Base-by-base conservation (phyloP, 2,888 invertebrate genomes). In the Chesias legatella region DNA sequence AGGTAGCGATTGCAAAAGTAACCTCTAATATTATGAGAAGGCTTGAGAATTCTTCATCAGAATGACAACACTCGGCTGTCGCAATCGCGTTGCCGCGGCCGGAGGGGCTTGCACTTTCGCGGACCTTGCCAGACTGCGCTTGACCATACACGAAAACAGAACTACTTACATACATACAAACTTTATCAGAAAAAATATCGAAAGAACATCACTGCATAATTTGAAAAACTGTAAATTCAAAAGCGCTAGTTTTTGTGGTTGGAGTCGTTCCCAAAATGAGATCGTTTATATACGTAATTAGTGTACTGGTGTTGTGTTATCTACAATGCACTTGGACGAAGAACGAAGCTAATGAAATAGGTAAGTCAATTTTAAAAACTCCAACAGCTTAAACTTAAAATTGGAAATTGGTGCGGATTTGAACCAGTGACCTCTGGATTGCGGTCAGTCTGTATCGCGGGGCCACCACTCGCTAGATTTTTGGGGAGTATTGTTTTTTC, bases 41-140 rank as follows among this genome's bases (percentile, higher is more conserved):
- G 50, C 39, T 56, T 56, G 38, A 48, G 37, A 54, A 40, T 49
- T 51, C 49, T 51, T 50, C 53, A 56, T 45, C 45, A 52, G 34
- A 45, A 56, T 63, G 51, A 55, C 54, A 51, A 45, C 48, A 49
- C 49, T 27, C 27, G 27, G 45, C 51, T 77, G 67, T 74, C 63
- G 80, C 67, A 73, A 73, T 29, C 37, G 39, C 25, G 32, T 25
- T 48, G 9, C 34, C 42, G 17, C 39, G 35, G 47, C 50, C 62
- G 69, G 73, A 74, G 81, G 79, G 77, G 76, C 51, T 43, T 58
- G 59, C 58, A 73, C 73, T 73, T 74, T 75, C 77, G 70, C 67
- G 55, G 63, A 53, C 61, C 56, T 54, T 56, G 54, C 58, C 57
- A 65, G 53, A 60, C 52, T 50, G 48, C 53, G 57, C 44, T 56